Percentiles rank a stretch among this genome's conserved stretches.
Conservation (phyloP, 2,797 vertebrate species). For the Lagorchestes hirsutus region DNA sequence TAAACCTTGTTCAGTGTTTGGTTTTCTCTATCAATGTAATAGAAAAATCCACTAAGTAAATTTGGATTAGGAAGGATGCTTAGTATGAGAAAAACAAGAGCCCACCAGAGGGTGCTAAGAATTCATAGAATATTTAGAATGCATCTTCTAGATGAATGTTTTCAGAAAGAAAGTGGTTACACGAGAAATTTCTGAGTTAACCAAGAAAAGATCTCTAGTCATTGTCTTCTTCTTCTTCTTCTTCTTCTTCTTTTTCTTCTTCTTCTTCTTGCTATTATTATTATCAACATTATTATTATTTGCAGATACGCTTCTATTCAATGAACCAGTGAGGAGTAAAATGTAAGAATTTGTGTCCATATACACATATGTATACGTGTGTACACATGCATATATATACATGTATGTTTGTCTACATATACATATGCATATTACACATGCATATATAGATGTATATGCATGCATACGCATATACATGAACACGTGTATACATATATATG, state of each 20-base stretch:
- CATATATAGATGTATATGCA: too few relatives aligned
- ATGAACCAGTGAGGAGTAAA: not conserved
- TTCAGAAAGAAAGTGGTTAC: not conserved
- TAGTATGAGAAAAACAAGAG: accelerated
- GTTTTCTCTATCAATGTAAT: not conserved
- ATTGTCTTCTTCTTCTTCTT: not conserved
- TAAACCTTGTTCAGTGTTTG: not conserved
- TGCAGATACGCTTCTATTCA: not conserved
- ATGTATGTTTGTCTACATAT: not conserved
- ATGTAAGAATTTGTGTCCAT: not conserved
- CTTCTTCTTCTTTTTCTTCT: not conserved
- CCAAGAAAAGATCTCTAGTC: not conserved
- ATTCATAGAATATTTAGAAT: conserved; percentile 11
- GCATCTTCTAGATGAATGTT: not conserved
- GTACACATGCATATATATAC: not conserved
- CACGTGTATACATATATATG: not conserved
- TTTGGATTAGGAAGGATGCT: accelerated
- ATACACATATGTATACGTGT: too few relatives aligned
- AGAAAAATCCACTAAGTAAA: not conserved
- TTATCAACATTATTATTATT: too few relatives aligned
- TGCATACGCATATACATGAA: too few relatives aligned
- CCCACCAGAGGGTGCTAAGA: conserved; percentile 81
- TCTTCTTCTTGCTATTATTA: too few relatives aligned
- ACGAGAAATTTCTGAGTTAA: not conserved
- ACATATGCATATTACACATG: not conserved